A percentile compares a stretch with the other conserved stretches of the same genome.
Conservation (phyloP, 1,140 invertebrate genomes). For the Whitmania pigra region DNA sequence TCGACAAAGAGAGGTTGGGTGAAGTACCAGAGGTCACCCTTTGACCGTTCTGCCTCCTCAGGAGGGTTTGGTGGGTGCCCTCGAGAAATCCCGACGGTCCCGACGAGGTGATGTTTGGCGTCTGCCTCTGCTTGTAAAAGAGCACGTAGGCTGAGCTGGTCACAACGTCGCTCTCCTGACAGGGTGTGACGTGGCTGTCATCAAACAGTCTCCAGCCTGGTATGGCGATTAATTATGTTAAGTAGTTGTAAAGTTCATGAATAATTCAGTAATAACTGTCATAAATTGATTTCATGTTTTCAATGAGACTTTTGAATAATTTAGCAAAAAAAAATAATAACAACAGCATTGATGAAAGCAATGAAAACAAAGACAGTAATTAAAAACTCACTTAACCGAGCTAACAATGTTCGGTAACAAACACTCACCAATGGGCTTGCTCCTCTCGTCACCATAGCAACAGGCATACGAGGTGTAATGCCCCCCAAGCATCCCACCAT, state of each 20-base stretch:
- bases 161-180: conserved; percentile 40
- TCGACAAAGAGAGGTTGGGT: too few species aligned
- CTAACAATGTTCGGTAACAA: background rate
- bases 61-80: too few species aligned
- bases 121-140: conserved; percentile 35
- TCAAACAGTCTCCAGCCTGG: conserved; percentile 46
- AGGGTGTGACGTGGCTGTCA: conserved; percentile 40
- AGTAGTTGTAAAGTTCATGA: background rate
- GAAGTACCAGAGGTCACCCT: background rate
- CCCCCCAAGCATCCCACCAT: conserved; percentile 46
- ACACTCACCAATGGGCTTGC: conserved; percentile 34
- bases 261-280: too few species aligned
- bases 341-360: too few species aligned
- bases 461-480: conserved; percentile 48
- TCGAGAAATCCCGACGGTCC: too few species aligned
- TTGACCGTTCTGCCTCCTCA: background rate
- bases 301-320: background rate
- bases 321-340: background rate
- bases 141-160: conserved; percentile 43
- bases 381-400: background rate
- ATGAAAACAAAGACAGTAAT: background rate
- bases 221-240: background rate
- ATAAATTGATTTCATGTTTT: background rate
- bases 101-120: too few species aligned
- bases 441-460: conserved; percentile 30